A percentile compares a stretch with the other conserved stretches of the same genome.
Evolutionary conservation across 2,888 invertebrate genomes (phyloP).

Genomic region (Deladenus siricidicola): DNA sequence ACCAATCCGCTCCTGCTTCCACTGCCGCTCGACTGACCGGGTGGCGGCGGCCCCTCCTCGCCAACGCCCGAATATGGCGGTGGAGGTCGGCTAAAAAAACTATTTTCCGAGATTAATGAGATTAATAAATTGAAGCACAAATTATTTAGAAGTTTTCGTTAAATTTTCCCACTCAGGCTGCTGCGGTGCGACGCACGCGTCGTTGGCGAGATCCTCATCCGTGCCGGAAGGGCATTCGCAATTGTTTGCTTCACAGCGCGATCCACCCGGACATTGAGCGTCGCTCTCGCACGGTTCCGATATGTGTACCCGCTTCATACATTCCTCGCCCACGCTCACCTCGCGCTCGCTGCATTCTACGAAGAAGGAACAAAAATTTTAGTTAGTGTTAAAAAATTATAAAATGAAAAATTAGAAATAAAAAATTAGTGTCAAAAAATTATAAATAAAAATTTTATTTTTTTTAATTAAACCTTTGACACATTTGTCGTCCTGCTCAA

Average conservation of each 20-base stretch:
- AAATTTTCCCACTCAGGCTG: not conserved
- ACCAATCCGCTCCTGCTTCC: constrained; percentile 29
- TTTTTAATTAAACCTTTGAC: constrained; percentile 11
- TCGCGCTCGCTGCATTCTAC: constrained; percentile 37
- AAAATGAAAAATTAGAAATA: too few relatives aligned
- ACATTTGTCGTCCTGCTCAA: constrained; percentile 36
- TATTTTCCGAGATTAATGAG: too few relatives aligned
- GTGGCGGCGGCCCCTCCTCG: too few relatives aligned
- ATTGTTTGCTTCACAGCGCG: constrained; percentile 30
- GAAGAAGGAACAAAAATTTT: not conserved
- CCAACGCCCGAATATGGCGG: too few relatives aligned
- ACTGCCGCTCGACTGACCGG: constrained; percentile 17
- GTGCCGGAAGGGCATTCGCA: constrained; percentile 44
- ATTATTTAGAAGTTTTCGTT: not conserved
- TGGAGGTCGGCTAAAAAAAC: too few relatives aligned
- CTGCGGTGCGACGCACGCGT: not conserved
- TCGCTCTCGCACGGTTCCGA: constrained; percentile 40
- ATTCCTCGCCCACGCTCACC: constrained; percentile 37
- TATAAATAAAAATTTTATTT: not conserved
- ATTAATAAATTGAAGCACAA: not conserved
- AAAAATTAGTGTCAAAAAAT: too few relatives aligned
- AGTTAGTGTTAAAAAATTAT: too few relatives aligned
- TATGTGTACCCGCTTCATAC: constrained; percentile 35
- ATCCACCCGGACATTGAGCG: constrained; percentile 44
- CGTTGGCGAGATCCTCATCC: constrained; percentile 8